These are phyloP conservation scores for Echinometra lucunter DNA, from an alignment of 53 echinoderm and acorn worm species.

Conservation along the genomic window DNA sequence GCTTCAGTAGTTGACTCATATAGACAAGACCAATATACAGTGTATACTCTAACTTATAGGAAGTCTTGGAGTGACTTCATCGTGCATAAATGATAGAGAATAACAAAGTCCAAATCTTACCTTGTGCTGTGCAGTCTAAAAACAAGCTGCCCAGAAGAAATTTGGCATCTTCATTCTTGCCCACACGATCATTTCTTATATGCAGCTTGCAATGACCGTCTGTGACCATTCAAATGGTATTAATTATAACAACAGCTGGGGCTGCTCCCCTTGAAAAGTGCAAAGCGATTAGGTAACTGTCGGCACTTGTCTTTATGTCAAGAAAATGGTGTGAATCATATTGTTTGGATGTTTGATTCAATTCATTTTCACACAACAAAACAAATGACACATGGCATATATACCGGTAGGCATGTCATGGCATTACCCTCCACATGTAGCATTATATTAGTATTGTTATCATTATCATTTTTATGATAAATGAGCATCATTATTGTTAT, in stretches of 20 bases:
- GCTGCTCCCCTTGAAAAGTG: not conserved
- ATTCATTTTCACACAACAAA: not conserved
- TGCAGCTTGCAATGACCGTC: not conserved
- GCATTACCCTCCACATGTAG: no score
- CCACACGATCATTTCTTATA: not conserved
- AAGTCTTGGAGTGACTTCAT: no score
- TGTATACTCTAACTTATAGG: no score
- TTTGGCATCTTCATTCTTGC: not conserved
- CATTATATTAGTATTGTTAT: no score
- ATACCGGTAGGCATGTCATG: no score
- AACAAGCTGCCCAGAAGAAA: not conserved
- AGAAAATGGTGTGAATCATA: not conserved
- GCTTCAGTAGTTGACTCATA: no score
- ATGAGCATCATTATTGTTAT: no score
- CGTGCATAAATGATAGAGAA: not conserved
- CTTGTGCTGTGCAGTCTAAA: not conserved
- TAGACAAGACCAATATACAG: no score
- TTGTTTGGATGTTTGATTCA: not conserved
- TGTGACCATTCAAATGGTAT: not conserved
- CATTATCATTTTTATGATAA: no score
- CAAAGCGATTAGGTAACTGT: not conserved
- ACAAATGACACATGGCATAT: no score
- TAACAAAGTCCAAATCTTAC: not conserved
- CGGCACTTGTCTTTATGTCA: not conserved
- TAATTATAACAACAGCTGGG: not conserved